These are phyloP conservation scores for Zosterops pallidus DNA, from an alignment of 2,113 vertebrate genomes.

Conservation along the genomic window DNA sequence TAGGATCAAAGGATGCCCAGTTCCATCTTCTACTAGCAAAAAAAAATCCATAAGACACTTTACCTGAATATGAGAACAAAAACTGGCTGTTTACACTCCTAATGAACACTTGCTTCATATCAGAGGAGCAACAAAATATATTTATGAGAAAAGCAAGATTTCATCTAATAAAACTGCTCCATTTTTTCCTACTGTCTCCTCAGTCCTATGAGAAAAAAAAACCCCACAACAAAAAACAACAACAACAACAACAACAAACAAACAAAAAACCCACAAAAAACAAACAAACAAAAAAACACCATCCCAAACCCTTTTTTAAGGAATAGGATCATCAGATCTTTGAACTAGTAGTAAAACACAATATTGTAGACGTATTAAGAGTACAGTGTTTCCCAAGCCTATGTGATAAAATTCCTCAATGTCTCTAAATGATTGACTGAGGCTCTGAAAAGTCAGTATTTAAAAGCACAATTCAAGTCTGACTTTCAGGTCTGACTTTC, in stretches of 20 bases:
- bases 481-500: background rate
- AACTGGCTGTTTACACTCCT: background rate
- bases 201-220: background rate
- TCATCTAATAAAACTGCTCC: background rate
- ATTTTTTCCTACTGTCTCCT: background rate
- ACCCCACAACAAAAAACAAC: background rate
- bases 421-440: background rate
- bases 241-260: no score
- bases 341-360: background rate
- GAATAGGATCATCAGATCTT: background rate
- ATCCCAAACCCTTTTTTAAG: background rate
- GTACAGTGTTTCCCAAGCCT: background rate
- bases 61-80: background rate
- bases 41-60: accelerated
- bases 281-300: no score
- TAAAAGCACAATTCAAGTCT: background rate
- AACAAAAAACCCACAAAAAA: background rate
- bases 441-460: background rate
- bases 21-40: background rate
- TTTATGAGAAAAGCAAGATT: background rate
- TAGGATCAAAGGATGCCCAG: background rate
- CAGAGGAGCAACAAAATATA: background rate
- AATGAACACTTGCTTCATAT: background rate
- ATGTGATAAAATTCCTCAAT: background rate
- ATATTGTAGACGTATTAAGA: background rate